Base-by-base conservation (phyloP, 2,888 invertebrate genomes). In the Mesorhabditis spiculigera region DNA sequence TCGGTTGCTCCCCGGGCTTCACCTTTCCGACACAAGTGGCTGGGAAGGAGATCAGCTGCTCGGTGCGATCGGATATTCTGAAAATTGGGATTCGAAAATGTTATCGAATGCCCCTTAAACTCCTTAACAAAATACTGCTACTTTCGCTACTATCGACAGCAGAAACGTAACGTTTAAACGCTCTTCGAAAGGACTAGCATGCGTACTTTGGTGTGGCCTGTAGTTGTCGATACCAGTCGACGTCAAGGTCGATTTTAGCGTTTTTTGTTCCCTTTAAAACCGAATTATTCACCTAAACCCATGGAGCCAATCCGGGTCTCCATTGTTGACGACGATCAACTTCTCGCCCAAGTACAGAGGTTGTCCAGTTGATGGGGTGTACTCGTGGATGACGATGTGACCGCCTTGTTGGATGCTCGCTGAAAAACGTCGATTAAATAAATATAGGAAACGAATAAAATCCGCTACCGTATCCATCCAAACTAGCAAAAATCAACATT, bases 281-380 rank as follows among this genome's bases (percentile, higher is more conserved):
- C 28, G 1, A 28, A 28, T 28, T 28, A 1, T 3, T 50, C 58
- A 68, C 58, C 80, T 75, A 76, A 85, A 83, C 41, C 85, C 85
- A 70, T 85, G 85, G 6, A 84, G 72, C 85, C 85, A 85, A 63
- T 83, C 84, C 8, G 85, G 85, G 75, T 85, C 85, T 6, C 85
- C 85, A 68, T 85, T 85, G 71, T 85, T 83, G 13, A 85, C 81
- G 8, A 85, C 77, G 43, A 72, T 75, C 50, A 85, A 73, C 43
- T 82, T 77, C 64, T 85, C 83, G 8, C 85, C 84, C 10, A 85
- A 73, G n/a, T 70, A 71, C 66, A 85, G 67, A 4, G 73, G 28
- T 5, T 69, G 71, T 41, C 77, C 78, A 58, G 74, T 65, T 4
- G 74, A 64, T n/a, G 81, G 76, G 44, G 73, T 72, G 71, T 85